Evolutionary conservation across 2,797 vertebrate genomes (phyloP).

Genomic region (Lepus townsendii): DNA sequence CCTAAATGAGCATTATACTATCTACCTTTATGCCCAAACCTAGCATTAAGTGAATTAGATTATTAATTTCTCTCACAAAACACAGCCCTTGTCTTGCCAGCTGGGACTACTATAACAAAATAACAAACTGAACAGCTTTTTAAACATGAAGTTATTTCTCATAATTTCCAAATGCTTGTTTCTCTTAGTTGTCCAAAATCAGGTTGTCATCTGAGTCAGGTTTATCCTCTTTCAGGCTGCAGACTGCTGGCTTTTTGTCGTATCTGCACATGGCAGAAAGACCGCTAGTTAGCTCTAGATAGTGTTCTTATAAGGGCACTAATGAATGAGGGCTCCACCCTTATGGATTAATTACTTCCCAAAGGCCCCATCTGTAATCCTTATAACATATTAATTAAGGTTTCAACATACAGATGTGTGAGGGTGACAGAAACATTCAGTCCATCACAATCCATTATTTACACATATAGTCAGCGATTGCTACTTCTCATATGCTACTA

Average conservation of each 20-base stretch:
- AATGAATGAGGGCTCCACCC: not conserved
- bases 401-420: not conserved
- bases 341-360: not conserved
- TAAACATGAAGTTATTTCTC: not conserved
- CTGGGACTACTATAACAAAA: not conserved
- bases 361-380: not conserved
- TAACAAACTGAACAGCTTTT: not conserved
- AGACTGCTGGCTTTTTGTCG: not conserved
- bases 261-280: not conserved
- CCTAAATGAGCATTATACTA: not conserved
- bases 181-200: not conserved
- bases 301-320: not conserved
- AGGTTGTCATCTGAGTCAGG: not conserved
- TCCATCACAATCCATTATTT: not conserved
- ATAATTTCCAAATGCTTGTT: not conserved
- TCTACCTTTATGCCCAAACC: not conserved
- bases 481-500: not conserved
- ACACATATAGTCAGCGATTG: not conserved
- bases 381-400: not conserved
- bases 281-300: not conserved
- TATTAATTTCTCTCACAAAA: constrained; percentile 28
- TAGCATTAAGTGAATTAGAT: not conserved
- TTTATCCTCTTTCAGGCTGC: not conserved
- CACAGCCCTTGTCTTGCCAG: not conserved
- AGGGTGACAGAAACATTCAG: not conserved